Evolutionary conservation across 2,888 invertebrate species (phyloP), one percentile per base, ranked within the genome.

Genomic region (Netelia fuscicornis): DNA sequence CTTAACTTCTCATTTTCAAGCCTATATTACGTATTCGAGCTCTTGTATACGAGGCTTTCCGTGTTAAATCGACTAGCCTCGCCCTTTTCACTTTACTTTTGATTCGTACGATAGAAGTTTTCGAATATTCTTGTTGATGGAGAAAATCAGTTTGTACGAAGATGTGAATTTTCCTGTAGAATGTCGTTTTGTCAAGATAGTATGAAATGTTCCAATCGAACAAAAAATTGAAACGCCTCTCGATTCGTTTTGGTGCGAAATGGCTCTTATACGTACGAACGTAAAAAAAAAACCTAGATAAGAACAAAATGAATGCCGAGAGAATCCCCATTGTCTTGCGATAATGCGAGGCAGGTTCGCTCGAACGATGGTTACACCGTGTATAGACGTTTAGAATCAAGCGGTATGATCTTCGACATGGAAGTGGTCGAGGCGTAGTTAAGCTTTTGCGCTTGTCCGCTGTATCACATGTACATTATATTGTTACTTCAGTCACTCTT

Each of bases 251-350:
- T 48, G 2, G 48, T 13, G 13, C 13, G 48, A 13, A 48, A 48
- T 48, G 11, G 6, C 56, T 56, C 20, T 13, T 56, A 56, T 56
- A 13, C 0, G 11, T 13, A 48, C 13, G 13, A 13, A 48, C 6
- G 48, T 2, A 48, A 1, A 48, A 48, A 48, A 48, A 48, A 48
- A 48, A 48, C 13, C 11, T 48, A 13, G 48, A 13, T 48, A 48
- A 48, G 13, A 13, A 13, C 11, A 78, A 78, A 70, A 68, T 70
- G 17, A 78, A 62, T 78, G 30, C 44, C 44, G 23, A 48, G 48
- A 48, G 48, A 71, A 58, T 42, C 75, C 25, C 75, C 25, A 79
- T 83, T 75, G 70, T 79, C 64, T 56, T 54, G 54, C 75, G 82
- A 30, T 58, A 23, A n/a, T 77, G 42, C 17, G 65, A 60, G 60